phyloP scores from a whole-genome alignment of 1,140 invertebrate genomes.

The Drosophila aff. region DNA sequence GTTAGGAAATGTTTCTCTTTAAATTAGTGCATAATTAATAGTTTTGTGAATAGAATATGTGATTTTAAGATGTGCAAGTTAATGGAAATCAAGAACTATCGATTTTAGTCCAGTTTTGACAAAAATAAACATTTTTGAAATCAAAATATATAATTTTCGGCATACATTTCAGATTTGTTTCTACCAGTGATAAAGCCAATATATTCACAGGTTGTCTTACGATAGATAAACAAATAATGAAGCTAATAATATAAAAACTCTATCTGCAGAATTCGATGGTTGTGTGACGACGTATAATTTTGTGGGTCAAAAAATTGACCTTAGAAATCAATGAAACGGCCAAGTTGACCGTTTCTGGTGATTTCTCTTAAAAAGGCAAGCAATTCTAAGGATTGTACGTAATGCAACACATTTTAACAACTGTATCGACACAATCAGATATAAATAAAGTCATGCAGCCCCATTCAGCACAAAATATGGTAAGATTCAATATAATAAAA shows the following conservation, averaged over 20 bases:
- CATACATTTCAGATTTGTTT: conserved; percentile 12
- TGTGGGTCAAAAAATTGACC: conserved; percentile 49
- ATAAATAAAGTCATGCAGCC: conserved; percentile 76
- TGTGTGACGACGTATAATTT: conserved; percentile 59
- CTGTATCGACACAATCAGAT: conserved; percentile 61
- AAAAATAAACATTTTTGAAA: neutral
- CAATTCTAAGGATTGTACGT: conserved; percentile 38
- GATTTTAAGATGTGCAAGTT: neutral
- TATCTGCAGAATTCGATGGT: conserved; percentile 55
- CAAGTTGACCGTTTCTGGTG: conserved; percentile 35
- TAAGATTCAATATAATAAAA: conserved; percentile 21
- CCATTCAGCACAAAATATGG: conserved; percentile 78
- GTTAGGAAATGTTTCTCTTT: neutral
- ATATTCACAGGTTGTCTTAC: conserved; percentile 1
- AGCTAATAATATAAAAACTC: neutral
- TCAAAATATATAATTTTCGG: neutral
- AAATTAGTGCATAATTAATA: neutral
- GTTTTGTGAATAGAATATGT: neutral
- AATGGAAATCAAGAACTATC: neutral
- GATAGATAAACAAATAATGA: neutral
- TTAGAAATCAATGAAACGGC: conserved; percentile 50
- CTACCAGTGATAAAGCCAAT: neutral
- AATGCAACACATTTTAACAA: conserved; percentile 71
- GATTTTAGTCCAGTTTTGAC: neutral
- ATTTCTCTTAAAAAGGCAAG: conserved; percentile 30